Percentiles rank a stretch among this genome's conserved stretches.
Conservation (phyloP, 92 coral and sea anemone genomes). For the Siderastrea siderea region DNA sequence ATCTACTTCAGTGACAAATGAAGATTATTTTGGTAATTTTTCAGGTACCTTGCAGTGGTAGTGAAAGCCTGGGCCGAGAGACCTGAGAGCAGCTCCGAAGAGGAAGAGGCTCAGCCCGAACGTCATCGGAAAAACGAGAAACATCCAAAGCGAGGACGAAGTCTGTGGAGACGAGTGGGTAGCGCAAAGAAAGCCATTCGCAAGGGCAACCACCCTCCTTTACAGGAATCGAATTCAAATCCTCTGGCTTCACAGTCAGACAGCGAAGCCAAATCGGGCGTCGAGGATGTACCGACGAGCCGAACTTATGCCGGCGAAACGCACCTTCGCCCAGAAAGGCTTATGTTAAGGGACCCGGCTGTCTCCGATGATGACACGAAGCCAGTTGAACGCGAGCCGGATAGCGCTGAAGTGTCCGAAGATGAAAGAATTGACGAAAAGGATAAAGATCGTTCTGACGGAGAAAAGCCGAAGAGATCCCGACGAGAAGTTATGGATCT, state of each 20-base stretch:
- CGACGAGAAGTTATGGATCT: conserved; percentile 78
- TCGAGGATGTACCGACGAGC: conserved; percentile 28
- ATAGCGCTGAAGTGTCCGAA: conserved; percentile 58
- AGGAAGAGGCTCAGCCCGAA: conserved; percentile 74
- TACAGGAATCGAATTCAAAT: conserved; percentile 39
- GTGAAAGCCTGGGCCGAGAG: conserved; percentile 99
- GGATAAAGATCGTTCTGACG: conserved; percentile 2
- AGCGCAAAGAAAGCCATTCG: conserved; percentile 45
- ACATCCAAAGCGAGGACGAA: conserved; percentile 62
- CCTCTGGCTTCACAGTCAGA: conserved; percentile 38
- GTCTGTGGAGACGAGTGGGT: conserved; percentile 69
- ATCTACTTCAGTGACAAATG: too few relatives aligned
- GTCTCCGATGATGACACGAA: conserved; percentile 29
- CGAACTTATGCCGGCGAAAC: conserved; percentile 23
- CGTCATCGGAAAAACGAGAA: conserved; percentile 56
- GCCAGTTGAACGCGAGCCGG: conserved; percentile 10
- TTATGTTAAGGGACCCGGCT: conserved; percentile 32
- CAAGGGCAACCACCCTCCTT: conserved; percentile 26
- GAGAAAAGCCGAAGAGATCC: conserved; percentile 56
- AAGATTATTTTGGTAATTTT: background rate
- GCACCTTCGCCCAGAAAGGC: conserved; percentile 2
- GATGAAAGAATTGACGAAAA: conserved; percentile 44
- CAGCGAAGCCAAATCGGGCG: conserved; percentile 35
- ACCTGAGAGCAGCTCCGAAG: conserved; percentile 91
- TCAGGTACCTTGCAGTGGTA: conserved; percentile 89